A percentile compares a stretch with the other conserved stretches of the same genome.
These are phyloP conservation scores for Tachysurus fulvidraco DNA, from an alignment of 2,113 vertebrate genomes.

Conservation along the genomic window DNA sequence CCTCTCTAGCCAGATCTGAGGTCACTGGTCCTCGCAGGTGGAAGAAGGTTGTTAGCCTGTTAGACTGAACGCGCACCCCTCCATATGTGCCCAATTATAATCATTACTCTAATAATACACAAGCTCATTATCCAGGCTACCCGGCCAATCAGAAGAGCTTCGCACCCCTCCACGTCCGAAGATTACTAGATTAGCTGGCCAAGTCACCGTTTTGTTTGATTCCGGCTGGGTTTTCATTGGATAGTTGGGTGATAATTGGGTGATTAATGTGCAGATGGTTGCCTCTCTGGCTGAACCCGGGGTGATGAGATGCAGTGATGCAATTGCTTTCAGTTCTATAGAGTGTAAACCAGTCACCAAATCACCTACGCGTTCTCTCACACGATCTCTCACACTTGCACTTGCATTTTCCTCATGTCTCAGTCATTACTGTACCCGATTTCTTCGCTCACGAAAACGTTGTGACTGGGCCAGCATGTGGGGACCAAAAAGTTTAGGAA, in stretches of 20 bases:
- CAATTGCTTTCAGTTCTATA: conserved; percentile 26
- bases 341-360: conserved; percentile 33
- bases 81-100: conserved; percentile 60
- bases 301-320: conserved; percentile 33
- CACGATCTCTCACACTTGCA: not conserved
- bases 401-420: not conserved
- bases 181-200: conserved; percentile 58
- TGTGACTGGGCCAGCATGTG: not conserved
- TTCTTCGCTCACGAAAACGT: conserved; percentile 3
- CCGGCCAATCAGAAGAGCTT: conserved; percentile 49
- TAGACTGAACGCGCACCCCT: conserved; percentile 21
- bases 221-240: conserved; percentile 48
- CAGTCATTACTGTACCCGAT: conserved; percentile 20
- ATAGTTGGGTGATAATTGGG: conserved; percentile 55
- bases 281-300: conserved; percentile 36
- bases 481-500: not conserved
- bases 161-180: conserved; percentile 39
- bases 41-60: conserved; percentile 22
- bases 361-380: conserved; percentile 1
- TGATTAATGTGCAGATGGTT: conserved; percentile 58
- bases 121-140: conserved; percentile 38
- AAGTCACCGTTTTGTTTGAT: conserved; percentile 46
- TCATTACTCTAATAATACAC: conserved; percentile 55
- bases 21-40: conserved; percentile 44
- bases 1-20: conserved; percentile 30